phyloP scores from a whole-genome alignment of 2,797 vertebrate species.

The Percopsis omiscomaycus region DNA sequence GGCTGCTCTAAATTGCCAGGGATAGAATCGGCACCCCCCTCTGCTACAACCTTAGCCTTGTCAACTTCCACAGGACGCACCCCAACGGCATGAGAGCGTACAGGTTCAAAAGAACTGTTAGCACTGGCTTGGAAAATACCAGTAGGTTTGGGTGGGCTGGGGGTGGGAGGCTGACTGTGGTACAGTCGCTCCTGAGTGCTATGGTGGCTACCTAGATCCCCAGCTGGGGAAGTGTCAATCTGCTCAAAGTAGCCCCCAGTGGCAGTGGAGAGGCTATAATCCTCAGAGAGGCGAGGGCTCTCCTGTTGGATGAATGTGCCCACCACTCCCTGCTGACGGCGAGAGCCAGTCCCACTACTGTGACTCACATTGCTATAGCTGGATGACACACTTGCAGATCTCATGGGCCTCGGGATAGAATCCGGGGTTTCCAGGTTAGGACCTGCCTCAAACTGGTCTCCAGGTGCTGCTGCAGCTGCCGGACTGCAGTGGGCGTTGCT shows the following conservation, averaged over 20 bases:
- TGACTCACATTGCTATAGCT: slow-evolving; percentile 87
- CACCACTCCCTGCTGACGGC: slow-evolving; percentile 80
- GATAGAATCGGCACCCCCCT: slow-evolving; percentile 74
- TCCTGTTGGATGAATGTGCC: slow-evolving; percentile 97
- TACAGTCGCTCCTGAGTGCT: slow-evolving; percentile 64
- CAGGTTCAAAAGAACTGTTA: slow-evolving; percentile 97
- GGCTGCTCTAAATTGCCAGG: slow-evolving; percentile 94
- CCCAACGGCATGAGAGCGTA: slow-evolving; percentile 86
- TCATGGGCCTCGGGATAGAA: slow-evolving; percentile 69
- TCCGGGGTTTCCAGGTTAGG: slow-evolving; percentile 88
- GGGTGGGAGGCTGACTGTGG: slow-evolving; percentile 76
- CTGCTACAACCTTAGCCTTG: slow-evolving; percentile 86
- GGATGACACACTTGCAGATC: slow-evolving; percentile 88
- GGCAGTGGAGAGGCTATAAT: slow-evolving; percentile 58
- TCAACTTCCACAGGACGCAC: slow-evolving; percentile 86
- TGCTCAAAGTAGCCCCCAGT: slow-evolving; percentile 90
- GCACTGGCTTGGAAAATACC: slow-evolving; percentile 94
- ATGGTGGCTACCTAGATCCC: slow-evolving; percentile 57
- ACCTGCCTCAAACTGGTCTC: slow-evolving; percentile 77
- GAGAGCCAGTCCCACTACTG: slow-evolving; percentile 73
- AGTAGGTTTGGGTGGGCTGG: slow-evolving; percentile 93
- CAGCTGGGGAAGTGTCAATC: slow-evolving; percentile 88
- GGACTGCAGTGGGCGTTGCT: slow-evolving; percentile 71
- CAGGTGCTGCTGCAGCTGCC: slow-evolving; percentile 50
- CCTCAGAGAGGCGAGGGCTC: slow-evolving; percentile 85